Evolutionary conservation across 1,140 invertebrate genomes (phyloP).

Genomic region (Bombus picipes): DNA sequence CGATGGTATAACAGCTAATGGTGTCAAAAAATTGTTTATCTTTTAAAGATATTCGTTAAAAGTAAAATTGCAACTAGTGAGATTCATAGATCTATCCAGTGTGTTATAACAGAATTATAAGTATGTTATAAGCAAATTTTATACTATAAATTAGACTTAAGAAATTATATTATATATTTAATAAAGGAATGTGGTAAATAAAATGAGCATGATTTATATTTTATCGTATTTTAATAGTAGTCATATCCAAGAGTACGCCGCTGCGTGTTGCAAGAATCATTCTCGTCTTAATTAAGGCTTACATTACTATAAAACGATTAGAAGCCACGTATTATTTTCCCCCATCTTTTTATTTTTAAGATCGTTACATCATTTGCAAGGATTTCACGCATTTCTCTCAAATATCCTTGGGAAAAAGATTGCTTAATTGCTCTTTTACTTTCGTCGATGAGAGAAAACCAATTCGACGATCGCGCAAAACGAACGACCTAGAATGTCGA

Average conservation of each 20-base stretch:
- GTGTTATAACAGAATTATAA: no score
- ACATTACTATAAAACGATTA: constrained; percentile 66
- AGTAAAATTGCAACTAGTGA: no score
- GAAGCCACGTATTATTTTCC: constrained; percentile 57
- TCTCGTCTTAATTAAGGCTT: constrained; percentile 43
- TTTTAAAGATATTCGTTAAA: no score
- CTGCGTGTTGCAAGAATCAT: constrained; percentile 31
- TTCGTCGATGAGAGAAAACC: constrained; percentile 71
- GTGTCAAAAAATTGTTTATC: no score
- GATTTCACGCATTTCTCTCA: constrained; percentile 17
- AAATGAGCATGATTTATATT: constrained; percentile 57
- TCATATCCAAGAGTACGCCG: constrained; percentile 67
- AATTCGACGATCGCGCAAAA: constrained; percentile 56
- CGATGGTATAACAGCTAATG: background rate
- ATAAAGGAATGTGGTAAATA: constrained; percentile 12
- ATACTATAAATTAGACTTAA: background rate
- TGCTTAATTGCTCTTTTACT: constrained; percentile 66
- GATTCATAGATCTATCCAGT: no score
- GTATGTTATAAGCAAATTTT: background rate
- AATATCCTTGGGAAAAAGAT: constrained; percentile 33
- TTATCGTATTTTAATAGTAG: constrained; percentile 67
- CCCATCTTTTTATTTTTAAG: background rate
- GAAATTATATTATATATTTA: background rate
- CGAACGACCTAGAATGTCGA: constrained; percentile 28
- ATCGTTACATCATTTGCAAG: constrained; percentile 28